Conservation (phyloP, 2,888 invertebrate genomes). For the Labia minor region DNA sequence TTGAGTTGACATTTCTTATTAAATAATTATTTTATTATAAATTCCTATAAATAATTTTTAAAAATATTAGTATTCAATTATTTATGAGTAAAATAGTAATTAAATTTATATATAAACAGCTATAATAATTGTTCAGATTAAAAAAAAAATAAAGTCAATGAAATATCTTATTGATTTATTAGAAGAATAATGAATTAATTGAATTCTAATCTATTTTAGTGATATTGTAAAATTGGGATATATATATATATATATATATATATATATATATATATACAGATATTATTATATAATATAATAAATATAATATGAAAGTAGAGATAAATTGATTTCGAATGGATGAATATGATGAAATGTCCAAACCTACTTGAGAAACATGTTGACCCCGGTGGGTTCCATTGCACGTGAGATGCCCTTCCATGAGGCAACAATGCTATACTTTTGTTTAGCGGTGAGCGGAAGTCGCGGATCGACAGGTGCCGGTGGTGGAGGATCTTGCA, state of each 20-base stretch:
- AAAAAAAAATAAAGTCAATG: too few relatives aligned
- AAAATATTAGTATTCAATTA: too few relatives aligned
- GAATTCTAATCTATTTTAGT: too few relatives aligned
- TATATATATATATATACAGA: constrained; percentile 18
- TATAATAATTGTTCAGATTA: too few relatives aligned
- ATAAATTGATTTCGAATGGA: not conserved
- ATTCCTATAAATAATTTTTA: too few relatives aligned
- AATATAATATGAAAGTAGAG: not conserved
- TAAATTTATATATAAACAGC: too few relatives aligned
- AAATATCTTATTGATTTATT: too few relatives aligned
- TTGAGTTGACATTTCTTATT: too few relatives aligned
- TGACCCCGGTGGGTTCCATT: constrained; percentile 77
- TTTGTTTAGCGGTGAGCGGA: constrained; percentile 75
- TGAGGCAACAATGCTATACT: constrained; percentile 76
- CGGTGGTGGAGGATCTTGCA: constrained; percentile 45
- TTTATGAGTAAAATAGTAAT: too few relatives aligned
- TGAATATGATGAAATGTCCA: not conserved
- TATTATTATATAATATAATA: constrained; percentile 16
- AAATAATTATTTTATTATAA: too few relatives aligned
- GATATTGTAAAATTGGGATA: too few relatives aligned
- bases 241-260: constrained; percentile 18
- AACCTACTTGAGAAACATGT: constrained; percentile 88
- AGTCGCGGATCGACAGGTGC: constrained; percentile 64
- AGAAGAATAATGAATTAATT: too few relatives aligned
- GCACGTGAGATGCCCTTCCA: constrained; percentile 86